Conservation (phyloP, 2,797 vertebrate genomes). For the Periparus ater region DNA sequence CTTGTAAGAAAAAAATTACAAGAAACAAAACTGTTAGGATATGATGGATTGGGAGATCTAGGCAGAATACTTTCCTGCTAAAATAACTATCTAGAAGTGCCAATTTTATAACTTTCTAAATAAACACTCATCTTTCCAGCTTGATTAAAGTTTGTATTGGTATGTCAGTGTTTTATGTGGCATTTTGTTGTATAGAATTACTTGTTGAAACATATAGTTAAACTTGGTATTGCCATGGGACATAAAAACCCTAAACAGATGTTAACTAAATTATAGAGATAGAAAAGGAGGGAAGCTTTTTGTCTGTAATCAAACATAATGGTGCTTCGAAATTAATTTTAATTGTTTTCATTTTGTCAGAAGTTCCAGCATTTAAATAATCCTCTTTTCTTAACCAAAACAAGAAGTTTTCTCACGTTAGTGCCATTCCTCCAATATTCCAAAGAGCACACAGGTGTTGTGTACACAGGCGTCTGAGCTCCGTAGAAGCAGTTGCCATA, state of each 20-base stretch:
- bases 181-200: background rate
- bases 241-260: background rate
- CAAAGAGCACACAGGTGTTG: background rate
- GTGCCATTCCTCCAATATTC: background rate
- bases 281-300: background rate
- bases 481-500: background rate
- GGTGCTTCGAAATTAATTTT: background rate
- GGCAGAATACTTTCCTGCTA: background rate
- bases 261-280: background rate
- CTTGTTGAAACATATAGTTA: background rate
- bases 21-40: background rate
- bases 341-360: background rate
- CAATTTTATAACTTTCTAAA: background rate
- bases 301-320: background rate
- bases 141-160: background rate
- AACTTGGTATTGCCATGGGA: background rate
- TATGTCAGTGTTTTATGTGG: background rate
- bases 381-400: background rate
- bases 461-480: background rate
- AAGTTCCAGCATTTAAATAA: background rate
- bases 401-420: background rate
- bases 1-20: background rate
- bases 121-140: background rate
- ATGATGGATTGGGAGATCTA: background rate
- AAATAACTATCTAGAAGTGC: background rate